Evolutionary conservation across 2,888 invertebrate species (phyloP).

Genomic region (Cerastis rubricosa): DNA sequence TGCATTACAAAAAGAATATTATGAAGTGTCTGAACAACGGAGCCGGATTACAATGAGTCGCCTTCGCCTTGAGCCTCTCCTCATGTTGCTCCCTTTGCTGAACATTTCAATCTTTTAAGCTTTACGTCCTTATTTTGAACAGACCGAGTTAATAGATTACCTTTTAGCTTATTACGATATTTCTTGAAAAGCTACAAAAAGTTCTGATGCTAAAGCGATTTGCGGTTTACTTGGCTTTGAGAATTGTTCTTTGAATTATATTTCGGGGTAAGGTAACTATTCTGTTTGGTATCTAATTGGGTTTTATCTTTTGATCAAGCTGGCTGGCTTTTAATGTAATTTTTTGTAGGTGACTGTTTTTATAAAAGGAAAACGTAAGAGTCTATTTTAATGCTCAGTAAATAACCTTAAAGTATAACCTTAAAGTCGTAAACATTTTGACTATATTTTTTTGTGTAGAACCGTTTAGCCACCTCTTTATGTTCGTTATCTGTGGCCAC

Average conservation of each 20-base stretch:
- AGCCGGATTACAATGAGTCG: constrained; percentile 75
- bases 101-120: constrained; percentile 63
- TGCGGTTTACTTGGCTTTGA: constrained; percentile 15
- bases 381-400: not conserved
- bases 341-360: not conserved
- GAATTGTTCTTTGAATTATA: constrained; percentile 24
- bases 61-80: constrained; percentile 64
- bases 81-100: constrained; percentile 68
- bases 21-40: constrained; percentile 70
- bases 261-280: not conserved
- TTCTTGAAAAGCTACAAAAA: constrained; percentile 24
- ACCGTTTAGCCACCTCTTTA: constrained; percentile 29
- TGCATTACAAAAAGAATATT: constrained; percentile 78
- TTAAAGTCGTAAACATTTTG: not conserved
- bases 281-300: constrained; percentile 13
- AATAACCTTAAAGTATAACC: no score
- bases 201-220: constrained; percentile 3
- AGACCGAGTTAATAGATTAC: constrained; percentile 51
- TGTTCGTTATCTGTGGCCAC: constrained; percentile 43
- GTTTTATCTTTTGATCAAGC: not conserved
- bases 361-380: not conserved
- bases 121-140: constrained; percentile 43
- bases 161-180: constrained; percentile 53
- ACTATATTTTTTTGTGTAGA: not conserved
- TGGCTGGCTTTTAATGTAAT: not conserved